Conservation (phyloP, 1,140 invertebrate genomes). For the Hormaphis cornu region DNA sequence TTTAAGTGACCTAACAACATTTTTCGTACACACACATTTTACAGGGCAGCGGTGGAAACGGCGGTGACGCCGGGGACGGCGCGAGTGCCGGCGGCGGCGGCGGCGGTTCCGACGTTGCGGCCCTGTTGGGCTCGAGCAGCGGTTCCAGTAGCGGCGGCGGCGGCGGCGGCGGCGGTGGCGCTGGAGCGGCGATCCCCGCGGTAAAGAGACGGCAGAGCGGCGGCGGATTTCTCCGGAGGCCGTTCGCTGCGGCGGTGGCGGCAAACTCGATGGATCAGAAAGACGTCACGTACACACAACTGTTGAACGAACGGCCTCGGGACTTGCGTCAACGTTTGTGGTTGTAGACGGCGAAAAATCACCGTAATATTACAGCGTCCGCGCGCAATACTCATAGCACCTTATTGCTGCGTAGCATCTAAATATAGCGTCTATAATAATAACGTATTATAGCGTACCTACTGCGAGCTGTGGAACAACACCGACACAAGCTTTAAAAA, state of each 20-base stretch:
- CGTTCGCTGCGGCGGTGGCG: background rate
- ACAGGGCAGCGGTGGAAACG: background rate
- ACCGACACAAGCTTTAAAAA: no score
- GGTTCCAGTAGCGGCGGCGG: background rate
- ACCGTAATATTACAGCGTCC: no score
- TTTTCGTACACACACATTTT: background rate
- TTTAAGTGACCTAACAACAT: background rate
- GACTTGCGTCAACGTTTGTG: background rate
- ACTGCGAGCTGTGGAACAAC: no score
- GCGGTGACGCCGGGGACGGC: background rate
- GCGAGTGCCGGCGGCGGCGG: background rate
- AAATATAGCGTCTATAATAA: no score
- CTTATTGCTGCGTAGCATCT: no score
- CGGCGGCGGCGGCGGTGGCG: background rate
- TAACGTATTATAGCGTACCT: no score
- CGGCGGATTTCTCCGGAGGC: background rate
- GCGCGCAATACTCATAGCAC: no score
- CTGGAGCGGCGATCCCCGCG: background rate
- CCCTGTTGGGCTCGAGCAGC: background rate
- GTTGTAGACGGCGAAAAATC: no score
- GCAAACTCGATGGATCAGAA: background rate
- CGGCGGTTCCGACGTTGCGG: background rate
- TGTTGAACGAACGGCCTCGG: background rate
- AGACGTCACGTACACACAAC: background rate
- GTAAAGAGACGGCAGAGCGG: constrained; percentile 14